phyloP scores from a whole-genome alignment of 2,797 vertebrate genomes.

The Macropus fuliginosus region DNA sequence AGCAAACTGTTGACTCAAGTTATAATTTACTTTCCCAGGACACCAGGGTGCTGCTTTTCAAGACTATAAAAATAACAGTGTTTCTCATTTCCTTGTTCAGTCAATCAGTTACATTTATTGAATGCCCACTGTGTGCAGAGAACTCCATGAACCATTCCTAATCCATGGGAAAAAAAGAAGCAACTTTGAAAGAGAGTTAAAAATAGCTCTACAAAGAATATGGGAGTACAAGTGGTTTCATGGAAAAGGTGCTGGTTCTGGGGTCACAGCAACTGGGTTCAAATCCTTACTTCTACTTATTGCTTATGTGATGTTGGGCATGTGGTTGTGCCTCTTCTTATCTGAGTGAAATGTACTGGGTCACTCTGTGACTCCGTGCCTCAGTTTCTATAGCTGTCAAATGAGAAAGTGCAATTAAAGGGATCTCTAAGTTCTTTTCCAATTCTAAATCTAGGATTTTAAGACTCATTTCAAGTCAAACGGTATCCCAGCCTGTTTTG shows the following conservation, averaged over 20 bases:
- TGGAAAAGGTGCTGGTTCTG: not conserved
- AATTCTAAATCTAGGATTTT: not conserved
- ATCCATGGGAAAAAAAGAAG: slow-evolving; percentile 39
- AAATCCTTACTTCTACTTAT: not conserved
- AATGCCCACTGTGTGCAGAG: slow-evolving; percentile 49
- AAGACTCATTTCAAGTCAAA: not conserved
- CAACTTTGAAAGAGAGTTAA: not conserved
- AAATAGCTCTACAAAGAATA: not conserved
- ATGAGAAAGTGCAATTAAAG: not conserved
- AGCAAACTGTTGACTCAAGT: slow-evolving; percentile 60
- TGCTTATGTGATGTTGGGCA: not conserved
- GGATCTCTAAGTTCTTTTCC: not conserved
- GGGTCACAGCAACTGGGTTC: not conserved
- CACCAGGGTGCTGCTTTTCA: slow-evolving; percentile 43
- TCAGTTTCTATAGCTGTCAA: not conserved
- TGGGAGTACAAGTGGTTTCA: not conserved
- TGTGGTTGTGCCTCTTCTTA: not conserved
- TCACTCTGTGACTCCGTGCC: not conserved
- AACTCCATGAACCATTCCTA: not conserved
- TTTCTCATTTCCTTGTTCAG: slow-evolving; percentile 51
- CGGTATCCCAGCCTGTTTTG: not conserved
- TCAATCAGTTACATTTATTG: slow-evolving; percentile 28
- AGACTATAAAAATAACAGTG: slow-evolving; percentile 44
- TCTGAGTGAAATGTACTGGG: not conserved
- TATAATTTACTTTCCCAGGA: slow-evolving; percentile 59